A percentile compares a stretch with the other conserved stretches of the same genome.
phyloP scores from a whole-genome alignment of 2,113 vertebrate species.

The Oreotragus oreotragus region DNA sequence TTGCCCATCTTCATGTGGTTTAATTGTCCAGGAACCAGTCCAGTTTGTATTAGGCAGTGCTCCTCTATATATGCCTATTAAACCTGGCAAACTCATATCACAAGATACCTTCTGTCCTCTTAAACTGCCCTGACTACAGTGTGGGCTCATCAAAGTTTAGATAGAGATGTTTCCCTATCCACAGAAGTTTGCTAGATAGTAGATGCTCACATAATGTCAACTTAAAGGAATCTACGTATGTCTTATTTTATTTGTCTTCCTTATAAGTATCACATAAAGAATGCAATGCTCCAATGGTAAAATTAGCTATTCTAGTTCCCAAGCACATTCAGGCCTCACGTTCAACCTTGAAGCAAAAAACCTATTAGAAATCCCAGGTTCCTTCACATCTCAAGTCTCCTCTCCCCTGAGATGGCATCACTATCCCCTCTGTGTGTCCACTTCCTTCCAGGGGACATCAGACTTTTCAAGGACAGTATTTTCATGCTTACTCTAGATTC shows the following conservation, averaged over 20 bases:
- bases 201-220: background rate
- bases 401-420: background rate
- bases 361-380: background rate
- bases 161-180: background rate
- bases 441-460: background rate
- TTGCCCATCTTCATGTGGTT: background rate
- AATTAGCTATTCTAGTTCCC: background rate
- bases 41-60: background rate
- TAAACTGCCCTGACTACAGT: background rate
- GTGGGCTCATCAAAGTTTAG: background rate
- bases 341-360: background rate
- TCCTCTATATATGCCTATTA: background rate
- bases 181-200: background rate
- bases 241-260: background rate
- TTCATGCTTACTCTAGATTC: background rate
- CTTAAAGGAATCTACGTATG: background rate
- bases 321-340: background rate
- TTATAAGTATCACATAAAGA: background rate
- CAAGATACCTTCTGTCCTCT: background rate
- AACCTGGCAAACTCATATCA: background rate
- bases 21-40: background rate
- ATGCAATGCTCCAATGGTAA: background rate
- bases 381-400: background rate
- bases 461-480: background rate
- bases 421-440: accelerated